phyloP scores from a whole-genome alignment of 1,140 invertebrate species.

The Agrypnia vestita region DNA sequence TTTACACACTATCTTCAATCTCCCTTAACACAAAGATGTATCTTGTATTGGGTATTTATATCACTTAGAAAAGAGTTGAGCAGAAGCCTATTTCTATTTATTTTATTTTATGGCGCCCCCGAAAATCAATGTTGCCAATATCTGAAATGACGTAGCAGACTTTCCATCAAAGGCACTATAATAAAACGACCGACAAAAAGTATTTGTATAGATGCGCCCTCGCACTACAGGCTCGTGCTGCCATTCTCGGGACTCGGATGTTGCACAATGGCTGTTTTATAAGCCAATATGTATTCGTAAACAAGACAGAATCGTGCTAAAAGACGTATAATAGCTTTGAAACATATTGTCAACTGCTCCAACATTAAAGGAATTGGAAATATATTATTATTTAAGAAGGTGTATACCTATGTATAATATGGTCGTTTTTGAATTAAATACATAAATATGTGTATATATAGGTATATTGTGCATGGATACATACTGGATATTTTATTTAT shows the following conservation, averaged over 20 bases:
- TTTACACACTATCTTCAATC: no score
- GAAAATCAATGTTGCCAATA: conserved; percentile 4
- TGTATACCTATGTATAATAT: no score
- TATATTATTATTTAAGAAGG: no score
- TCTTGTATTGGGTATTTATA: no score
- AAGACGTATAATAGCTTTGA: conserved; percentile 2
- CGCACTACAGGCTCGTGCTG: conserved; percentile 40
- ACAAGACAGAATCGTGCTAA: conserved; percentile 1
- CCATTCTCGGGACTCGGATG: neutral
- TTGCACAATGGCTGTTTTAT: conserved; percentile 33
- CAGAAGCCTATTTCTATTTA: no score
- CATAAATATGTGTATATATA: no score
- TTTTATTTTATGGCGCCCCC: neutral
- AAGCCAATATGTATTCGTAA: conserved; percentile 23
- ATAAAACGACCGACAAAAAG: conserved; percentile 19
- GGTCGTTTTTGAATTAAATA: no score
- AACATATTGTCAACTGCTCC: neutral
- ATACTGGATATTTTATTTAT: no score
- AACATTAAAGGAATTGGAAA: no score
- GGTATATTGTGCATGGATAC: no score
- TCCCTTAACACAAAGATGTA: no score
- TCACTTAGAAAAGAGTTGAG: no score
- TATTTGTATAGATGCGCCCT: conserved; percentile 7
- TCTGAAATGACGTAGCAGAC: conserved; percentile 23
- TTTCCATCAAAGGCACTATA: neutral